Percentiles rank a stretch among this genome's conserved stretches.
Conservation (phyloP, 2,113 vertebrate species). For the Axis porcinus region DNA sequence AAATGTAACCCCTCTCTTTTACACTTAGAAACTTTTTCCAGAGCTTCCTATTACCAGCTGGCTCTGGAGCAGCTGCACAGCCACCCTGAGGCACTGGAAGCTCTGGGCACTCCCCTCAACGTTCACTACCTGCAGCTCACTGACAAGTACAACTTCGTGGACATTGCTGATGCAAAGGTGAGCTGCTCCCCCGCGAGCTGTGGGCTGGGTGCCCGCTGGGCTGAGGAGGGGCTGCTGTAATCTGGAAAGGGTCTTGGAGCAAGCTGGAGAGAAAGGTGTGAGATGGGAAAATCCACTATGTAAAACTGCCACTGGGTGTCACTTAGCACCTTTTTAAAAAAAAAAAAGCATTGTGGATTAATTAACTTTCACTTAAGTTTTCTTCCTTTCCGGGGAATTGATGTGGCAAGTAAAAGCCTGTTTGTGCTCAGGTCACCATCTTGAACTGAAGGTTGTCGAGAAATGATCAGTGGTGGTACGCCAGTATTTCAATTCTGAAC, state of each 20-base stretch:
- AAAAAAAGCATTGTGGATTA: background rate
- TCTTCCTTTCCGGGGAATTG: background rate
- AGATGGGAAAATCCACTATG: background rate
- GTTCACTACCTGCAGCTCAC: conserved; percentile 84
- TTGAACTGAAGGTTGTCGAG: background rate
- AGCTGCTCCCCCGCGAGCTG: rapidly evolving
- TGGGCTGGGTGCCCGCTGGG: background rate
- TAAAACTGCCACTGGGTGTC: background rate
- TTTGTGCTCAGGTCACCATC: background rate
- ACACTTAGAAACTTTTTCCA: conserved; percentile 78
- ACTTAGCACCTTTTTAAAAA: background rate
- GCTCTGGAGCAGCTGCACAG: conserved; percentile 82
- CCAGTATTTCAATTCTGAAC: background rate
- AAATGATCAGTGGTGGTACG: background rate
- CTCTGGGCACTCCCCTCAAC: conserved; percentile 84
- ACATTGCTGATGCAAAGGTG: conserved; percentile 78
- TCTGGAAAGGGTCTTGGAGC: no score
- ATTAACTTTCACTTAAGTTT: background rate
- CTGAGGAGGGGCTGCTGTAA: no score
- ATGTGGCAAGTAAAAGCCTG: background rate
- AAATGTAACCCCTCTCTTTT: background rate
- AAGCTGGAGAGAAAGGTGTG: background rate
- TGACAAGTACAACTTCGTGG: conserved; percentile 81
- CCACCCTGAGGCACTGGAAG: conserved; percentile 80
- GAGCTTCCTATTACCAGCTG: conserved; percentile 82